Evolutionary conservation across 2,113 vertebrate species (phyloP).

Genomic region (Poeciliopsis prolifica): DNA sequence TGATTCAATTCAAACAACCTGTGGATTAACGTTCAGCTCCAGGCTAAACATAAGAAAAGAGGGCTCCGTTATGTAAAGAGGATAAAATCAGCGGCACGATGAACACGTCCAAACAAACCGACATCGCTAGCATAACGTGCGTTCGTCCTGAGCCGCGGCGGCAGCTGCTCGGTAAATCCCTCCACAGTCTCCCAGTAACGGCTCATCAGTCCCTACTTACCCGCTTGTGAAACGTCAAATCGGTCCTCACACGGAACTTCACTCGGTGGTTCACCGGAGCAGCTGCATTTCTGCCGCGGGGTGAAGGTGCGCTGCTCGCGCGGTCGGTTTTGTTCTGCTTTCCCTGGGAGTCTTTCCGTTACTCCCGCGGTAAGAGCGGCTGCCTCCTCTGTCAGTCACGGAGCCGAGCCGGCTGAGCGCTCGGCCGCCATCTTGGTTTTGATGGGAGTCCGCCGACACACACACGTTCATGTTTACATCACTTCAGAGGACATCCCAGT

Average conservation of each 20-base stretch:
- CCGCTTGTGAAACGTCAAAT: conserved; percentile 41
- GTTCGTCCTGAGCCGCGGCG: neutral
- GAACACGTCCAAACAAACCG: conserved; percentile 1
- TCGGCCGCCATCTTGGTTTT: conserved; percentile 73
- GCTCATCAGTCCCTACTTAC: conserved; percentile 57
- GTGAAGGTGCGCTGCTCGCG: neutral
- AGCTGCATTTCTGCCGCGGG: conserved; percentile 16
- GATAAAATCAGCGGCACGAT: conserved; percentile 57
- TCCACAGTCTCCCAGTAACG: conserved; percentile 18
- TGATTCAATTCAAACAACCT: conserved; percentile 50
- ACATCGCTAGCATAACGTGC: conserved; percentile 5
- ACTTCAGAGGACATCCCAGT: conserved; percentile 12
- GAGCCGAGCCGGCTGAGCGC: conserved; percentile 61
- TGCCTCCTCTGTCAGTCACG: conserved; percentile 42
- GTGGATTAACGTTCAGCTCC: conserved; percentile 35
- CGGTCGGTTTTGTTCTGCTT: neutral
- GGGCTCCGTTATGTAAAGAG: neutral
- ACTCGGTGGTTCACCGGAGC: conserved; percentile 32
- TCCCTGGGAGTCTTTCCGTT: neutral
- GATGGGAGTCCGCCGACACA: conserved; percentile 49
- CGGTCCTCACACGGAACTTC: conserved; percentile 48
- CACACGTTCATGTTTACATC: neutral
- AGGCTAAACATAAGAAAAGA: neutral
- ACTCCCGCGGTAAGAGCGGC: conserved; percentile 10
- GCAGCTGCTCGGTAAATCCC: conserved; percentile 43